Evolutionary conservation across 1,140 invertebrate species (phyloP).

Genomic region (Dendroctonus ponderosae): DNA sequence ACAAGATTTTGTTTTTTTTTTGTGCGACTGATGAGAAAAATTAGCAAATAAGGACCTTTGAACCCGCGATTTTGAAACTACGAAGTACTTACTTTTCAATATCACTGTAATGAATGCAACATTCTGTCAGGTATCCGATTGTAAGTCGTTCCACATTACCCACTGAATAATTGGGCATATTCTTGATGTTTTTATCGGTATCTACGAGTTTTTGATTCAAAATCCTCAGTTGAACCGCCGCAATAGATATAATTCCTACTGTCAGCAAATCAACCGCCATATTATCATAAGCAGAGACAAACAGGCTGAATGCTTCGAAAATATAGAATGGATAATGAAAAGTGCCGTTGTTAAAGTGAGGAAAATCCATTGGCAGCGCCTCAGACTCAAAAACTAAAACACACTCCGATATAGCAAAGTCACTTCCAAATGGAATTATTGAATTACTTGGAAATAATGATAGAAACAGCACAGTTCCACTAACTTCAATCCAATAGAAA

Average conservation of each 20-base stretch:
- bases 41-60: no score
- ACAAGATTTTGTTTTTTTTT: no score
- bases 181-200: slow-evolving; percentile 21
- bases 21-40: no score
- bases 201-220: slow-evolving; percentile 30
- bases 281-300: slow-evolving; percentile 22
- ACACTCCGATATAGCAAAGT: no score
- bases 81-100: slow-evolving; percentile 21
- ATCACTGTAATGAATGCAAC: slow-evolving; percentile 20
- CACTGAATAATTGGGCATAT: not conserved
- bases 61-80: not conserved
- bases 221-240: slow-evolving; percentile 30
- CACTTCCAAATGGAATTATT: no score
- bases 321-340: slow-evolving; percentile 28
- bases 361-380: slow-evolving; percentile 19
- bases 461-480: slow-evolving; percentile 1
- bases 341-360: slow-evolving; percentile 19
- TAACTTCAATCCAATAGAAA: slow-evolving; percentile 7
- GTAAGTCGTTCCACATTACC: not conserved
- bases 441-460: slow-evolving; percentile 11
- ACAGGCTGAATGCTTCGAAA: slow-evolving; percentile 24
- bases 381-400: not conserved
- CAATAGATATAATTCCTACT: slow-evolving; percentile 21
- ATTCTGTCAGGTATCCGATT: slow-evolving; percentile 12
- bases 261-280: slow-evolving; percentile 30